Percentiles rank a stretch among this genome's conserved stretches.
phyloP scores from a whole-genome alignment of 2,888 invertebrate species.

The Lepetodrilus schrolli region DNA sequence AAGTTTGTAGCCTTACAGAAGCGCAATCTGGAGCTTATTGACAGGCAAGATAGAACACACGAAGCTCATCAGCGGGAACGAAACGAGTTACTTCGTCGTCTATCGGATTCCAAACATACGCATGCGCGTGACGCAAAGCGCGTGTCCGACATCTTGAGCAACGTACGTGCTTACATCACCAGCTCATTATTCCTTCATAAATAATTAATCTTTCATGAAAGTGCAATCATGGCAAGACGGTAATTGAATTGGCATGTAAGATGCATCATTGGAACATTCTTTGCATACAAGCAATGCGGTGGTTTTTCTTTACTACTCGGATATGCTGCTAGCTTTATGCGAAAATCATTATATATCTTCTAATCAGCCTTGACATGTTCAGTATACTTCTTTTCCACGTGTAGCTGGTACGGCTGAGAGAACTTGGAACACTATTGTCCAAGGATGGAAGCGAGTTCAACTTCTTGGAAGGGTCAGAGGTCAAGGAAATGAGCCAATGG shows the following conservation, averaged over 20 bases:
- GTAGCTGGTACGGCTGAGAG: conserved; percentile 60
- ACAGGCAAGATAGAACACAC: conserved; percentile 55
- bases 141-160: conserved; percentile 62
- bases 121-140: conserved; percentile 59
- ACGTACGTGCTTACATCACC: too few relatives aligned
- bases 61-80: conserved; percentile 62
- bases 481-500: conserved; percentile 1
- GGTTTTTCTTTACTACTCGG: too few relatives aligned
- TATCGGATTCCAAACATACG: conserved; percentile 55
- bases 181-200: too few relatives aligned
- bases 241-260: too few relatives aligned
- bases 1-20: conserved; percentile 53
- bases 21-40: conserved; percentile 56
- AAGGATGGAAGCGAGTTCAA: conserved; percentile 46
- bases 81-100: conserved; percentile 53
- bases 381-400: not conserved
- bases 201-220: too few relatives aligned
- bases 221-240: too few relatives aligned
- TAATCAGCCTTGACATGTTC: too few relatives aligned
- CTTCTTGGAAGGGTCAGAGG: too few relatives aligned
- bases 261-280: too few relatives aligned
- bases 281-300: too few relatives aligned
- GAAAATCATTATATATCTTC: too few relatives aligned
- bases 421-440: conserved; percentile 54
- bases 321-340: too few relatives aligned